Base-by-base conservation (phyloP, 1,140 invertebrate species). In the Proctacanthus coquilletti region DNA sequence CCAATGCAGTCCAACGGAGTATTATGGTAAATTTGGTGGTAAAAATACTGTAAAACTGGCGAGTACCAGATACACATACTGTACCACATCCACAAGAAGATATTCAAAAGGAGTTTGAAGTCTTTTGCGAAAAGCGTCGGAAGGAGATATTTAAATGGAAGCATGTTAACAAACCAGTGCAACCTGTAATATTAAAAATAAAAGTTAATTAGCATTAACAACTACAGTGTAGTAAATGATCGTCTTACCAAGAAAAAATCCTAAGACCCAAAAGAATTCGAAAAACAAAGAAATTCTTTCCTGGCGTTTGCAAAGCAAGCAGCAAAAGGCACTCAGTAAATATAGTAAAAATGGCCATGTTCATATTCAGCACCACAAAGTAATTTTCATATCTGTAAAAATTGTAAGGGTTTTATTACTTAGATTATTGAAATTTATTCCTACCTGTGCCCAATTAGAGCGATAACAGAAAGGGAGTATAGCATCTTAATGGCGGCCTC, bases 21-120 rank as follows among this genome's bases (percentile, higher is more conserved):
- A 5, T 49, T 53, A 13, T 59, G 56, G 45, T 59, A 59, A 30
- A 59, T 59, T 41, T 59, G 55, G 41, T 59, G 56, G 36, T 59
- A 58, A 31, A 56, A 59, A 34, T 56, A 58, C 21, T 59, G 56
- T 29, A 59, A 30, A 13, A 59, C 56, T 2, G 56, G 56, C 0
- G 56, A 59, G 19, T 58, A 58, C 56, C 56, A 59, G 10, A 59
- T 58, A 21, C 51, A 54, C 0, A 58, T 21, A 5, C 56, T 53
- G 36, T 59, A 59, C 56, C 56, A 59, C 3, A 58, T 29, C 56
- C 56, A 59, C 34, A 59, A 53, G 3, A 43, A 31, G 36, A 59
- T 43, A 34, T 59, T 59, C 0, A 59, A 43, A 3, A 46, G 42
- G 29, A 58, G 15, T 47, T 59, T 58, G 21, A 59, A 58, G 44